Base-by-base conservation (phyloP, 37 sponge, comb jelly and placozoan genomes). In the Amphimedon queenslandica region DNA sequence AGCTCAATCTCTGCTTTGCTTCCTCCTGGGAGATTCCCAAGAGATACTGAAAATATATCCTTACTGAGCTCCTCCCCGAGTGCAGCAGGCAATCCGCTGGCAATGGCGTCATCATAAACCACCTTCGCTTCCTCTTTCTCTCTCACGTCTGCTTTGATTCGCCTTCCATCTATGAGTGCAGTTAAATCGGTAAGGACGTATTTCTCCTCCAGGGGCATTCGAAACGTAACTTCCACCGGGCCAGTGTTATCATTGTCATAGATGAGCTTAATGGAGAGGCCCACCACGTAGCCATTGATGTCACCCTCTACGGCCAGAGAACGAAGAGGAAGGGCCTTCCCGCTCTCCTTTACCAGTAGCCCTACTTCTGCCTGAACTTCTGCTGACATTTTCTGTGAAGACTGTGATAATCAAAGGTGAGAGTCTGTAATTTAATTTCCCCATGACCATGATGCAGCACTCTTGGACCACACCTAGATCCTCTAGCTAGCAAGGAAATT, bases 21-120 rank as follows among this genome's bases (percentile, higher is more conserved):
- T 21, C 77, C 84, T 0, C 77, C 77, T 24, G 77, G 71, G 5
- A 83, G 73, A 58, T 83, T 83, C 16, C 84, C 77, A 13, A 83
- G 66, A 42, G 63, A 35, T 1, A 76, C 57, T 28, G 64, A 72
- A 63, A 87, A 55, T 34, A 87, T 76, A 64, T 87, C 81, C 28
- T 40, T 55, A 16, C 42, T 70, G 36, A 63, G 38, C 57, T 87
- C 72, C 58, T 87, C 67, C 1, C 55, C 81, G 20, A 80, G 43
- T 13, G 74, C 71, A 39, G 81, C 77, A 36, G 77, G 75, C 29
- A 31, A 20, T 8, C 79, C 87, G 55, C 76, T 69, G n/a, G 71
- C 47, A 3, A 86, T 75, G 25, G 80, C 87, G 37, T 86, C 77
- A 6, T 79, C 80, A 55, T 79, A 86, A 51, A 39, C 74, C 27